These are phyloP conservation scores for Perdita meconis DNA, from an alignment of 2,888 invertebrate genomes.

Conservation along the genomic window DNA sequence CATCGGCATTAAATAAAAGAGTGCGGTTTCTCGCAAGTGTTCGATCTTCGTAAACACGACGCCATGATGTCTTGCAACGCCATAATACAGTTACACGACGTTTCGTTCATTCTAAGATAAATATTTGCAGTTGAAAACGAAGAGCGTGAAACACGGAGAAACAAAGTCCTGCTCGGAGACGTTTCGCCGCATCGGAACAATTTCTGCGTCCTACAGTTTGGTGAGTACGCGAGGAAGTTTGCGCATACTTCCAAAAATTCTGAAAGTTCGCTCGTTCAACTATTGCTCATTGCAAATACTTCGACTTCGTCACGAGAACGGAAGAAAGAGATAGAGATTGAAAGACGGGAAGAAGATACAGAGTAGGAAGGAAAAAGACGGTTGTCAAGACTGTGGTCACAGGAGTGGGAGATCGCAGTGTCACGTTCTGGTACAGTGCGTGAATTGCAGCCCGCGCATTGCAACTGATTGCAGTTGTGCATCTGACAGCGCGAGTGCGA, in stretches of 20 bases:
- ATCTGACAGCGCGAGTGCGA: too few species aligned
- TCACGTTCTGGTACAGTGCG: too few species aligned
- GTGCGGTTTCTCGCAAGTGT: slow-evolving; percentile 27
- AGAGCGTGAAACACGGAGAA: slow-evolving; percentile 25
- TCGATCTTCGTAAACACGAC: slow-evolving; percentile 64
- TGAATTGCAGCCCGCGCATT: too few species aligned
- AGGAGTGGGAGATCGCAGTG: slow-evolving; percentile 67
- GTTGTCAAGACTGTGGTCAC: slow-evolving; percentile 64
- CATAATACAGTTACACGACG: slow-evolving; percentile 70
- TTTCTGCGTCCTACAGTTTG: slow-evolving; percentile 22
- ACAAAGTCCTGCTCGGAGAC: slow-evolving; percentile 5
- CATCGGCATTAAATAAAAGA: slow-evolving; percentile 19
- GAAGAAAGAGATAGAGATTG: slow-evolving; percentile 35
- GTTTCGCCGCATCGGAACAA: background rate
- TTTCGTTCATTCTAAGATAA: slow-evolving; percentile 64
- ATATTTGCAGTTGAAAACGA: slow-evolving; percentile 54
- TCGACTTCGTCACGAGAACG: slow-evolving; percentile 41
- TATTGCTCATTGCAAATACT: slow-evolving; percentile 57
- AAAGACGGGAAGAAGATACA: slow-evolving; percentile 26
- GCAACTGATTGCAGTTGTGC: too few species aligned
- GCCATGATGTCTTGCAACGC: slow-evolving; percentile 70
- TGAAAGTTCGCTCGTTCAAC: slow-evolving; percentile 39
- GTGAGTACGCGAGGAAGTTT: slow-evolving; percentile 48
- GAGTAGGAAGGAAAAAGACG: slow-evolving; percentile 61
- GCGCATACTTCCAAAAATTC: slow-evolving; percentile 32